phyloP scores from a whole-genome alignment of 2,113 vertebrate species.

The Pelusios castaneus region DNA sequence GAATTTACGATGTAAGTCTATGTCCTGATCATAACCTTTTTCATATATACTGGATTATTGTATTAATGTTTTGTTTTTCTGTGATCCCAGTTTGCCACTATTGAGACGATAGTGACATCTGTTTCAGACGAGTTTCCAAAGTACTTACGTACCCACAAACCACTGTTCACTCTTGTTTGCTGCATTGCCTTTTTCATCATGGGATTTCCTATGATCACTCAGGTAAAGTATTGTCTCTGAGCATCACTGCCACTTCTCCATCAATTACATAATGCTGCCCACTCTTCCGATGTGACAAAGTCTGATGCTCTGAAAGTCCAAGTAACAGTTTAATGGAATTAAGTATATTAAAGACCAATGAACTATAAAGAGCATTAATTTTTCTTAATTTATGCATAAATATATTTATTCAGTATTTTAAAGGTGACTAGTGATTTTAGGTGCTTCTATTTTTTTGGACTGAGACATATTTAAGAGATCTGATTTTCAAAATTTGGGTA shows the following conservation, averaged over 20 bases:
- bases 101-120: constrained; percentile 97
- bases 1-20: background rate
- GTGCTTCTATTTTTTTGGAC: no score
- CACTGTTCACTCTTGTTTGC: constrained; percentile 91
- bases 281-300: background rate
- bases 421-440: no score
- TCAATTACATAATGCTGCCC: background rate
- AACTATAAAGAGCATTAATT: fast-evolving
- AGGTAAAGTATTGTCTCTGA: constrained; percentile 77
- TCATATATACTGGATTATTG: fast-evolving
- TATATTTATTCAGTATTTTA: no score
- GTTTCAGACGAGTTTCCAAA: constrained; percentile 97
- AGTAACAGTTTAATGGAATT: background rate
- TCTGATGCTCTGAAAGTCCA: background rate
- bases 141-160: constrained; percentile 93
- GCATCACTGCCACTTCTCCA: background rate
- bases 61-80: background rate
- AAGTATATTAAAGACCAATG: background rate
- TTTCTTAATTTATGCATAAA: background rate
- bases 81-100: constrained; percentile 91
- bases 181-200: constrained; percentile 92
- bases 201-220: constrained; percentile 98
- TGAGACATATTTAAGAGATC: background rate
- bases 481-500: background rate
- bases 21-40: fast-evolving